A percentile compares a stretch with the other conserved stretches of the same genome.
Conservation (phyloP, 2,797 vertebrate genomes). For the Tamandua tetradactyla region DNA sequence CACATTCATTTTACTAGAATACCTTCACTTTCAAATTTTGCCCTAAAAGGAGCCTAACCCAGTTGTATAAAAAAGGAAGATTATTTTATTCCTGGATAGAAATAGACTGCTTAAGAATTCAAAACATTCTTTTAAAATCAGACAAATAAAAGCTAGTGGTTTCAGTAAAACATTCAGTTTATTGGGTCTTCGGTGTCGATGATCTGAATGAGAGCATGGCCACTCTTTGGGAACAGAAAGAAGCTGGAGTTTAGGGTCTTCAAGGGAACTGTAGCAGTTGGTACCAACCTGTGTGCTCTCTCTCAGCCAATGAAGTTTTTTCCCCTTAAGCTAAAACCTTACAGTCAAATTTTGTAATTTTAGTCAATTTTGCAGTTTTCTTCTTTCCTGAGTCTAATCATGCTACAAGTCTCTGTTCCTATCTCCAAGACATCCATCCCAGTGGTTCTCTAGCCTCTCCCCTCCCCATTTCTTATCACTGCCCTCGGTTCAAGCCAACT, state of each 20-base stretch:
- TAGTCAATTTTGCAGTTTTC: no score
- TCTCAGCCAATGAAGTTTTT: not conserved
- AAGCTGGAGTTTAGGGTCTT: no score
- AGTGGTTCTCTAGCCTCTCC: rapidly evolving
- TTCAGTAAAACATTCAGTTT: not conserved
- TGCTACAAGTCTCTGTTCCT: not conserved
- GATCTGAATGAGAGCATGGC: not conserved
- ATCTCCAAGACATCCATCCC: not conserved
- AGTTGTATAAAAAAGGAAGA: slow-evolving; percentile 17
- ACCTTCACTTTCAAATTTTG: not conserved
- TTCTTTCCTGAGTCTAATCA: not conserved
- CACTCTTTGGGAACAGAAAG: not conserved
- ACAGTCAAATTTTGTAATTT: no score
- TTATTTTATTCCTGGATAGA: slow-evolving; percentile 28
- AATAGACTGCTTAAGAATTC: not conserved
- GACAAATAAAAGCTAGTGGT: not conserved
- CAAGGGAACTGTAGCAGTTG: not conserved
- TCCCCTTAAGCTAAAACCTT: not conserved
- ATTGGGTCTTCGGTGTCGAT: not conserved
- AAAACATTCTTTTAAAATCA: not conserved
- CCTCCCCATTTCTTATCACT: not conserved
- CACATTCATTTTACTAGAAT: not conserved
- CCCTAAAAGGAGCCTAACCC: not conserved
- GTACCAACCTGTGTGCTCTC: not conserved
- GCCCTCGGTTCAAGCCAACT: not conserved